phyloP scores from a whole-genome alignment of 1,140 invertebrate genomes.

The Drosophila novamexicana region DNA sequence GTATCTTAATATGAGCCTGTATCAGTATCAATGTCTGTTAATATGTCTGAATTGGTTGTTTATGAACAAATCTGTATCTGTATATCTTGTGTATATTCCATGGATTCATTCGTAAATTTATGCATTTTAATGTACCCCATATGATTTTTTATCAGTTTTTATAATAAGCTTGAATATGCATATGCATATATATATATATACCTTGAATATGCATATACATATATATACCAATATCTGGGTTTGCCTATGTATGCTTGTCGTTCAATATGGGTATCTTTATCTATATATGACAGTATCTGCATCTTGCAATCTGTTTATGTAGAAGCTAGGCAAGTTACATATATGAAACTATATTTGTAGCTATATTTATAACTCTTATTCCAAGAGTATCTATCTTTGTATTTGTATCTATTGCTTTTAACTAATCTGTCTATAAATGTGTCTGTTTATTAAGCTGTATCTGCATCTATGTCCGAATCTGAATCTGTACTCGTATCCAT shows the following conservation, averaged over 20 bases:
- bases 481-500: neutral
- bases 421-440: neutral
- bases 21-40: too few species aligned
- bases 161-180: too few species aligned
- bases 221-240: neutral
- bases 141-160: too few species aligned
- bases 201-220: neutral
- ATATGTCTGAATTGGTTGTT: neutral
- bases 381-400: neutral
- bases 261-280: neutral
- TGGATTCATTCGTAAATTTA: too few species aligned
- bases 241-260: too few species aligned
- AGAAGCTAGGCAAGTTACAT: neutral
- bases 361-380: neutral
- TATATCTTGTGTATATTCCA: neutral
- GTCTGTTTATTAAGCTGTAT: constrained; percentile 1
- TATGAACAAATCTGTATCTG: neutral
- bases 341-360: neutral
- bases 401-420: too few species aligned
- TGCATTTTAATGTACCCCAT: too few species aligned
- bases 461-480: constrained; percentile 4
- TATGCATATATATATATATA: too few species aligned
- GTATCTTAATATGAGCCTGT: too few species aligned
- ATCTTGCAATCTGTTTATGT: neutral
- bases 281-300: too few species aligned